Percentiles rank a stretch among this genome's conserved stretches.
phyloP scores from a whole-genome alignment of 1,140 invertebrate species.

The Antheraea pernyi region DNA sequence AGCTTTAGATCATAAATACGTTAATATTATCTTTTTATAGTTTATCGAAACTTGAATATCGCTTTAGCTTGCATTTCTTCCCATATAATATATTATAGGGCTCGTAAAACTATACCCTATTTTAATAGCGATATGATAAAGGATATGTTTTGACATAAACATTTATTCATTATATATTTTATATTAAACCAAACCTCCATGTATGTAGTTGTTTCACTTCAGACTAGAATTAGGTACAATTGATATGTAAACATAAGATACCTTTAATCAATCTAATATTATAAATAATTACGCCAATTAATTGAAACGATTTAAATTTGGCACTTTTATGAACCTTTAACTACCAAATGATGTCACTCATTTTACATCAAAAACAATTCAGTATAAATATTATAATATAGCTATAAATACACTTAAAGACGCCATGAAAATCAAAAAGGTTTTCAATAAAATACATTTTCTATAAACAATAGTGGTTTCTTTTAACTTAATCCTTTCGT shows the following conservation, averaged over 20 bases:
- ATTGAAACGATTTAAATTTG: conserved; percentile 32
- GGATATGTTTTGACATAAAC: conserved; percentile 35
- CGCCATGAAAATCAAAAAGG: conserved; percentile 20
- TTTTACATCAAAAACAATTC: neutral
- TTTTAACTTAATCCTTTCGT: neutral
- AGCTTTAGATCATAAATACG: neutral
- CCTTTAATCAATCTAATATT: conserved; percentile 8
- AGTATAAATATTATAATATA: conserved; percentile 21
- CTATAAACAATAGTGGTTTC: neutral
- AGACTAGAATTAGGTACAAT: conserved; percentile 32
- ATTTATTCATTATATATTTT: conserved; percentile 9
- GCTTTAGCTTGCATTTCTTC: conserved; percentile 24
- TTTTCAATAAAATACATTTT: conserved; percentile 16
- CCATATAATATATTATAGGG: conserved; percentile 24
- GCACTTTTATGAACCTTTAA: conserved; percentile 32
- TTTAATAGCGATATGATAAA: conserved; percentile 42
- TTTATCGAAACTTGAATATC: conserved; percentile 33
- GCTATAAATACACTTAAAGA: conserved; percentile 18
- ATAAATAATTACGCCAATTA: conserved; percentile 18
- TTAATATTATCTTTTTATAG: conserved; percentile 30
- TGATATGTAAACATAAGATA: conserved; percentile 50
- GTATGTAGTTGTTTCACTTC: neutral
- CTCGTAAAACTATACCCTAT: conserved; percentile 42
- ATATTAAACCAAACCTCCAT: conserved; percentile 14
- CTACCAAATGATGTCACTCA: neutral